Evolutionary conservation across 2,113 vertebrate genomes (phyloP).

Genomic region (Ciconia stormi): DNA sequence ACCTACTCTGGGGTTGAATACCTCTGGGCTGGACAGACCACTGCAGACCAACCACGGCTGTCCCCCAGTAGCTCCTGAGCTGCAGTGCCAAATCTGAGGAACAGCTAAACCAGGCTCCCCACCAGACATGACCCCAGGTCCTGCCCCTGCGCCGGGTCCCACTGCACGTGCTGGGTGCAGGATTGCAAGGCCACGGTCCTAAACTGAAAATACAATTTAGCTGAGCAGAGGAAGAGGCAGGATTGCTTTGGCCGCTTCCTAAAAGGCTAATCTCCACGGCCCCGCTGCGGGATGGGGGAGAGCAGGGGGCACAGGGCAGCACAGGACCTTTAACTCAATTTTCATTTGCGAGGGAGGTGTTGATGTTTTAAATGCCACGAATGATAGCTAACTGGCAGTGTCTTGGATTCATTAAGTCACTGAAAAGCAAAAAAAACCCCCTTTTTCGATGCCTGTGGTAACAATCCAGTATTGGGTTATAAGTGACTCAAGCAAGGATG

Average conservation of each 20-base stretch:
- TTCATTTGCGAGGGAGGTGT: constrained; percentile 2
- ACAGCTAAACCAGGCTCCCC: not conserved
- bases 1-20: not conserved
- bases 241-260: not conserved
- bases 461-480: not conserved
- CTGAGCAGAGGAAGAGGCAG: not conserved
- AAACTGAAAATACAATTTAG: not conserved
- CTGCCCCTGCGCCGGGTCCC: not conserved
- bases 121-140: not conserved
- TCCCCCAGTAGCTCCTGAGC: not conserved
- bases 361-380: not conserved
- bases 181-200: not conserved
- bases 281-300: accelerated
- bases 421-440: not conserved
- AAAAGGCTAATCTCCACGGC: not conserved
- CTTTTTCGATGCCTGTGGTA: not conserved
- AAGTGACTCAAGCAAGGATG: not conserved
- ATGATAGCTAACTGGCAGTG: not conserved
- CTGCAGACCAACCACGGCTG: not conserved
- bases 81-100: not conserved
- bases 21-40: not conserved
- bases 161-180: not conserved
- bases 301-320: not conserved
- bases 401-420: not conserved
- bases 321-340: constrained; percentile 8